Conservation (phyloP, 2,888 invertebrate species). For the Rhagophthalmus giganteus region DNA sequence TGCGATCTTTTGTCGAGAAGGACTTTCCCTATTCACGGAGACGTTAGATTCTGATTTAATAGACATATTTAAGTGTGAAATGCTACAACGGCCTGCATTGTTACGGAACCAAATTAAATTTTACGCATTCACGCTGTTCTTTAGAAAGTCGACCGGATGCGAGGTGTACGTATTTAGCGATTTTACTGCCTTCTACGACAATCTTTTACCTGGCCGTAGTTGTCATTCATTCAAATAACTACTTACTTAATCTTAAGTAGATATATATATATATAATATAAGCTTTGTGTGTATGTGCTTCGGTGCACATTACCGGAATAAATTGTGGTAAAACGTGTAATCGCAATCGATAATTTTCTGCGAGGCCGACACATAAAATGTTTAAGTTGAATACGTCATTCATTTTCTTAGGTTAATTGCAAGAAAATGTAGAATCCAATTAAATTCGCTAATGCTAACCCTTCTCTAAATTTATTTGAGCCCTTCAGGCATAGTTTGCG, state of each 20-base stretch:
- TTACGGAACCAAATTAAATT: conserved; percentile 27
- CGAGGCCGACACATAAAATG: too few relatives aligned
- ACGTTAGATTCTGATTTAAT: conserved; percentile 19
- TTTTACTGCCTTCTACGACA: conserved; percentile 26
- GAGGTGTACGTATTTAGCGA: conserved; percentile 26
- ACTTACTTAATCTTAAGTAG: too few relatives aligned
- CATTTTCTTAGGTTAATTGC: background rate
- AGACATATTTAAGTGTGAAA: conserved; percentile 23
- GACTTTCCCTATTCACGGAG: background rate
- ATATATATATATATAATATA: too few relatives aligned
- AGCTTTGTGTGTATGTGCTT: conserved; percentile 16
- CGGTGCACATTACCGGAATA: conserved; percentile 11
- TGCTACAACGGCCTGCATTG: conserved; percentile 15
- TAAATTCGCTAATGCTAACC: background rate
- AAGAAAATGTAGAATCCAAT: background rate
- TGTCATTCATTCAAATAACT: conserved; percentile 20
- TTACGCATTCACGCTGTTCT: conserved; percentile 28
- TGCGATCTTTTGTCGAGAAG: too few relatives aligned
- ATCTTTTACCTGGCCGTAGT: conserved; percentile 15
- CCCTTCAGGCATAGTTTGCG: background rate
- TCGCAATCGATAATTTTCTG: conserved; percentile 13
- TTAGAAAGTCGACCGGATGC: conserved; percentile 25
- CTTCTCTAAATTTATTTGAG: background rate
- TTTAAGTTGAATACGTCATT: conserved; percentile 1
- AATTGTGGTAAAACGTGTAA: conserved; percentile 11